Conservation (phyloP, 2,797 vertebrate species). For the Eidolon dupreanum region DNA sequence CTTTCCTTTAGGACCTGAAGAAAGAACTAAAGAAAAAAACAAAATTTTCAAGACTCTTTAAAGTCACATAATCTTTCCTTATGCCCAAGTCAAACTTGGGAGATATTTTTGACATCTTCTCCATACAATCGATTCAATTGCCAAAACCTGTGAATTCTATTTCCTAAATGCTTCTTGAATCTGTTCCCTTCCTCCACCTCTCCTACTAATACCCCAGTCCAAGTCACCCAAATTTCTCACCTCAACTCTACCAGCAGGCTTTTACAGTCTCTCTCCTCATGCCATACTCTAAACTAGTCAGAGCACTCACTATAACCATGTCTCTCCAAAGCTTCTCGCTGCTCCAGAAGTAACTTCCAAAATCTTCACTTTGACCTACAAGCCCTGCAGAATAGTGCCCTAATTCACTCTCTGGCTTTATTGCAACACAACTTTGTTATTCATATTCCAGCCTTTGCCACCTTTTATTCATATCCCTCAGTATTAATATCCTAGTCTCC, state of each 20-base stretch:
- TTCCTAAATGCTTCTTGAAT: neutral
- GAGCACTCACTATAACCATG: neutral
- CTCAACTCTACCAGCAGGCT: neutral
- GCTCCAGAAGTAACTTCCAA: neutral
- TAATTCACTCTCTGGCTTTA: neutral
- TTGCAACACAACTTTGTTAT: neutral
- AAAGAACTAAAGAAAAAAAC: neutral
- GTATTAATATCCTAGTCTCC: neutral
- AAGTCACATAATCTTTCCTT: neutral
- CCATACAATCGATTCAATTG: neutral
- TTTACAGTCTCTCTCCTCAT: neutral
- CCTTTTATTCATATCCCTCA: neutral
- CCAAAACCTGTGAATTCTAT: neutral
- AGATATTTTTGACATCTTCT: neutral
- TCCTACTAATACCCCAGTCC: neutral
- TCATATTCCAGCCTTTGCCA: neutral
- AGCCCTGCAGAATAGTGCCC: neutral
- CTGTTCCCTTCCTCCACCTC: neutral
- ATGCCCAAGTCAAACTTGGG: neutral
- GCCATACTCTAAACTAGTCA: neutral
- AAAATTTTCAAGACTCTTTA: conserved; percentile 49
- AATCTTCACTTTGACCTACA: neutral
- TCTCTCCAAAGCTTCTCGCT: neutral
- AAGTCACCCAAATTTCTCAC: neutral
- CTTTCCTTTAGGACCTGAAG: neutral